Conservation (phyloP, 2,888 invertebrate genomes). For the Ormyrus rosae region DNA sequence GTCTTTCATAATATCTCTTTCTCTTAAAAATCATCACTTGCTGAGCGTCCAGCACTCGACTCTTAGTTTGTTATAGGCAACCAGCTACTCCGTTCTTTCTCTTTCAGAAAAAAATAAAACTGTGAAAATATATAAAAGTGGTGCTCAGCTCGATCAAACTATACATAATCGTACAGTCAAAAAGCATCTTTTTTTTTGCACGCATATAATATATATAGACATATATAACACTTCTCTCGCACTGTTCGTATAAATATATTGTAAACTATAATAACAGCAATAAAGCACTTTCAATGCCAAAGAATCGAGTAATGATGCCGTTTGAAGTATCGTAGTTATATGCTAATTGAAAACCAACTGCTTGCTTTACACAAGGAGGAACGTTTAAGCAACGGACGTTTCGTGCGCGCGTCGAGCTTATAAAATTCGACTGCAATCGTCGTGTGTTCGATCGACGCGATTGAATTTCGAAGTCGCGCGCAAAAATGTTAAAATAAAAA, state of each 20-base stretch:
- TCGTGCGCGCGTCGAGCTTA: background rate
- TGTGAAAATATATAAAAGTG: constrained; percentile 10
- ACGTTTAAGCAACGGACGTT: constrained; percentile 28
- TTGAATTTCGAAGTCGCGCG: too few species aligned
- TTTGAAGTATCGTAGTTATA: background rate
- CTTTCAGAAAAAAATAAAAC: background rate
- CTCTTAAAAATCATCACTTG: too few species aligned
- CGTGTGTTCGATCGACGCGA: too few species aligned
- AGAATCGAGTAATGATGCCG: constrained; percentile 11
- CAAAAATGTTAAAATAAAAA: background rate
- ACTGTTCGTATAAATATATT: background rate
- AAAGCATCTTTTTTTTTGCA: too few species aligned
- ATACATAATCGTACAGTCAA: background rate
- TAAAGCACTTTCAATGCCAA: constrained; percentile 45
- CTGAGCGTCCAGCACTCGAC: constrained; percentile 56
- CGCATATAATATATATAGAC: constrained; percentile 15
- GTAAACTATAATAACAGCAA: constrained; percentile 5
- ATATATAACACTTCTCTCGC: constrained; percentile 19
- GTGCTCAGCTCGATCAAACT: background rate
- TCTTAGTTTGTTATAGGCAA: constrained; percentile 46
- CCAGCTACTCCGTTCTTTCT: constrained; percentile 1
- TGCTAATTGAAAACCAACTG: background rate
- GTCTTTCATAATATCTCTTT: background rate
- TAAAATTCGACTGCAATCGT: background rate
- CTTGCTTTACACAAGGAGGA: background rate